Evolutionary conservation across 1,140 invertebrate genomes (phyloP).

Genomic region (Calosoma granatense): DNA sequence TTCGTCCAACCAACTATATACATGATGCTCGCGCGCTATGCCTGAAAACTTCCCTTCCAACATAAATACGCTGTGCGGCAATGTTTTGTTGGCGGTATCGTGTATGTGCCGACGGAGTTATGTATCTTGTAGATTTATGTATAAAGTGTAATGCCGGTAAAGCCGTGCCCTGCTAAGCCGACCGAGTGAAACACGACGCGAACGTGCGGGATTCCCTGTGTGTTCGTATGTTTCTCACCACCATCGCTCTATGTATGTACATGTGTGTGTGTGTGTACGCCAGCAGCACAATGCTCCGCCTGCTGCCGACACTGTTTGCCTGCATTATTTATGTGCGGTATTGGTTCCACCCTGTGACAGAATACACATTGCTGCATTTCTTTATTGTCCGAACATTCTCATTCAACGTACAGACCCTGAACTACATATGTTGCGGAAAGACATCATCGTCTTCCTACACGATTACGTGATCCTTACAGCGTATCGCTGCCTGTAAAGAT

Average conservation of each 20-base stretch:
- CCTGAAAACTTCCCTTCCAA: too few relatives aligned
- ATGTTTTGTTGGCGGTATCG: too few relatives aligned
- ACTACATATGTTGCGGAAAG: too few relatives aligned
- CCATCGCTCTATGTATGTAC: background rate
- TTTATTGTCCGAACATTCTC: background rate
- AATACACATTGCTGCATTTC: conserved; percentile 6
- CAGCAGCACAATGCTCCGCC: background rate
- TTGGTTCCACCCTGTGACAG: conserved; percentile 3
- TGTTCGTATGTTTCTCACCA: background rate
- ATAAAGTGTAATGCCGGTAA: conserved; percentile 31
- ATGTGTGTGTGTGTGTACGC: too few relatives aligned
- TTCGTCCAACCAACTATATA: too few relatives aligned
- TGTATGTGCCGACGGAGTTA: conserved; percentile 22
- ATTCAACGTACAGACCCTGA: background rate
- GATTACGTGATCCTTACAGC: too few relatives aligned
- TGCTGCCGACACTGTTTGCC: background rate
- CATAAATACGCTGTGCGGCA: too few relatives aligned
- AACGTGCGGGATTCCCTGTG: conserved; percentile 22
- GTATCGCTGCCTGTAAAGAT: too few relatives aligned
- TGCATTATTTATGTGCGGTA: conserved; percentile 7
- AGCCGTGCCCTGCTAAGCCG: conserved; percentile 25
- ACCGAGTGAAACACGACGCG: conserved; percentile 28
- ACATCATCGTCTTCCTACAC: too few relatives aligned
- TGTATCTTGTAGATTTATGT: conserved; percentile 34
- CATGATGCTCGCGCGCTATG: too few relatives aligned